Conservation (phyloP, 1,140 invertebrate species). For the Rhynchophorus ferrugineus region DNA sequence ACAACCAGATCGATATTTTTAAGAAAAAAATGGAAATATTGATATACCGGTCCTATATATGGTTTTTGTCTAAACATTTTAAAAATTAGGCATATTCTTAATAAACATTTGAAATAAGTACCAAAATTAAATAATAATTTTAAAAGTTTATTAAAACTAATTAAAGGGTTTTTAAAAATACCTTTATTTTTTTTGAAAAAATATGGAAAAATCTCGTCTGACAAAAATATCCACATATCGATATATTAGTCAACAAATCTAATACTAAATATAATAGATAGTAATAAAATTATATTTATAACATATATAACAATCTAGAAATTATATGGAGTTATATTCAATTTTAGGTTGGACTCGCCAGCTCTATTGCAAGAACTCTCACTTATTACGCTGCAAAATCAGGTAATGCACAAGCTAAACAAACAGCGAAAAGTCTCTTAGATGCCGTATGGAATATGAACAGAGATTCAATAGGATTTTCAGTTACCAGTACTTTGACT, state of each 20-base stretch:
- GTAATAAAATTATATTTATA: no score
- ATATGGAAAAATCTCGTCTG: no score
- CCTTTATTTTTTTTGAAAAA: no score
- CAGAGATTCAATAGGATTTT: conserved; percentile 14
- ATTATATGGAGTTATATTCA: not conserved
- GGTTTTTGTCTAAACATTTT: not conserved
- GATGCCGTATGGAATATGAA: conserved; percentile 14
- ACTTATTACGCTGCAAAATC: conserved; percentile 22
- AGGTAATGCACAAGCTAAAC: conserved; percentile 9
- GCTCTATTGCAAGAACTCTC: conserved; percentile 16
- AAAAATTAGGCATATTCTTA: not conserved
- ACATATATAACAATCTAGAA: not conserved
- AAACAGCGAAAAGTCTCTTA: conserved; percentile 14
- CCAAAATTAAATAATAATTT: not conserved
- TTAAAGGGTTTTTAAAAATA: not conserved
- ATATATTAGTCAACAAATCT: no score
- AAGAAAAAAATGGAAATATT: no score
- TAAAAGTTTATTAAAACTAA: not conserved
- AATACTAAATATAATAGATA: no score
- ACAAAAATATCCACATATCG: no score
- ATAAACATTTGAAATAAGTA: not conserved
- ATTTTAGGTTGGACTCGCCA: conserved; percentile 6
- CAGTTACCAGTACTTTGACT: conserved; percentile 6
- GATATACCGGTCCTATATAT: no score
- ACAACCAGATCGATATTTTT: no score